Conservation (phyloP, 2,888 invertebrate genomes). For the Parascotia fuliginaria region DNA sequence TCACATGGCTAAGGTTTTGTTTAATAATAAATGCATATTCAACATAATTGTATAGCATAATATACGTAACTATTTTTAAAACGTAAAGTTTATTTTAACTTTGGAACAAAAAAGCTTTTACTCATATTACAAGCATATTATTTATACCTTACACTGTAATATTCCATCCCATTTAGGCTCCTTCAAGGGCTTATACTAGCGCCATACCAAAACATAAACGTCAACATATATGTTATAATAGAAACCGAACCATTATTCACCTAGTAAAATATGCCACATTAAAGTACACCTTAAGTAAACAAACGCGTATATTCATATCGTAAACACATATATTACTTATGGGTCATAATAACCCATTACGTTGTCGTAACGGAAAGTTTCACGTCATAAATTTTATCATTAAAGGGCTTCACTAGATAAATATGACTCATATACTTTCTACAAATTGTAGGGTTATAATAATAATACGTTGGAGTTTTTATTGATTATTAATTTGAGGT, state of each 20-base stretch:
- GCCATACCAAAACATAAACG: background rate
- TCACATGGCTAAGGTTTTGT: no score
- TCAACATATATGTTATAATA: background rate
- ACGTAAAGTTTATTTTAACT: no score
- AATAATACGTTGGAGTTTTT: slow-evolving; percentile 21
- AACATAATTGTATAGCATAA: no score
- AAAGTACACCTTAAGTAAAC: slow-evolving; percentile 15
- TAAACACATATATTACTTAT: slow-evolving; percentile 31
- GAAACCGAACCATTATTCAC: slow-evolving; percentile 2
- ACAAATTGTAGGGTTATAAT: slow-evolving; percentile 11
- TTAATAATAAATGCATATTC: no score
- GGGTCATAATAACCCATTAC: slow-evolving; percentile 18
- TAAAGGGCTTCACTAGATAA: background rate
- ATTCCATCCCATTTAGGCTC: background rate
- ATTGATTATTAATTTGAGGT: slow-evolving; percentile 24
- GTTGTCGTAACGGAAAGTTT: slow-evolving; percentile 7
- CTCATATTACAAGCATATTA: no score
- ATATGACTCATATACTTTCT: background rate
- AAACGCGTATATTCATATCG: slow-evolving; percentile 20
- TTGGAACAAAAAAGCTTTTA: no score
- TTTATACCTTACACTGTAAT: no score
- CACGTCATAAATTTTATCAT: slow-evolving; percentile 8
- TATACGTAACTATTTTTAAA: no score
- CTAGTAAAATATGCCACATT: slow-evolving; percentile 19
- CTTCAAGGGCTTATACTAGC: background rate